A percentile compares a stretch with the other conserved stretches of the same genome.
Conservation (phyloP, 1,140 invertebrate genomes). For the Drosophila subobscura region DNA sequence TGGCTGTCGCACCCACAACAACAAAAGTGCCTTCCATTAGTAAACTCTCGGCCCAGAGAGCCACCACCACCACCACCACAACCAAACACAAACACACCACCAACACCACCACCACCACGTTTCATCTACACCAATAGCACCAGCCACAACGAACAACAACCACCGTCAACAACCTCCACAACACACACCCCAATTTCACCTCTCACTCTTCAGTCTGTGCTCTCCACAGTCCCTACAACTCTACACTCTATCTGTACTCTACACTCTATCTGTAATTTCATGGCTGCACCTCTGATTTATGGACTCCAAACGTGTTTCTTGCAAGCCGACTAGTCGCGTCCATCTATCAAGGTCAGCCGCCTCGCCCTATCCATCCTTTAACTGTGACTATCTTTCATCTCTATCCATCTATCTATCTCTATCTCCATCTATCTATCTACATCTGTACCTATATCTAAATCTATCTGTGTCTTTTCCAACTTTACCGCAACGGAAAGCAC, state of each 20-base stretch:
- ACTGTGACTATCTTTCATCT: constrained; percentile 53
- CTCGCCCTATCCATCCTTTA: constrained; percentile 34
- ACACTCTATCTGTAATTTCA: constrained; percentile 43
- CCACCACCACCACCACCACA: constrained; percentile 16
- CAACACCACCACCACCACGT: constrained; percentile 41
- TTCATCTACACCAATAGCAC: constrained; percentile 50
- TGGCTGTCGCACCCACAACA: constrained; percentile 23
- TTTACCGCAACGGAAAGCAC: constrained; percentile 70
- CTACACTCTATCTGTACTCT: constrained; percentile 7
- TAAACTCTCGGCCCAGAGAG: constrained; percentile 42
- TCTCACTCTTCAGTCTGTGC: constrained; percentile 19
- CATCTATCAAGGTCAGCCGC: constrained; percentile 68
- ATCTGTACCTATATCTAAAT: constrained; percentile 41
- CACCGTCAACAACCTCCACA: constrained; percentile 45
- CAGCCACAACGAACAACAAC: constrained; percentile 45
- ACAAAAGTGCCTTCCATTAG: constrained; percentile 73
- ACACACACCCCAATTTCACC: constrained; percentile 27
- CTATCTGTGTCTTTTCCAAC: constrained; percentile 54
- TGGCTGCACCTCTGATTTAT: constrained; percentile 70
- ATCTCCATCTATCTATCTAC: constrained; percentile 33
- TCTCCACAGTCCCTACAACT: constrained; percentile 9
- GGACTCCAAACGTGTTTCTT: constrained; percentile 58
- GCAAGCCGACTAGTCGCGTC: constrained; percentile 73
- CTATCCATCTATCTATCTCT: constrained; percentile 40
- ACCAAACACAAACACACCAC: constrained; percentile 38